Evolutionary conservation across 2,888 invertebrate genomes (phyloP), one percentile per base, ranked within the genome.

Genomic region (Apodemia zela): DNA sequence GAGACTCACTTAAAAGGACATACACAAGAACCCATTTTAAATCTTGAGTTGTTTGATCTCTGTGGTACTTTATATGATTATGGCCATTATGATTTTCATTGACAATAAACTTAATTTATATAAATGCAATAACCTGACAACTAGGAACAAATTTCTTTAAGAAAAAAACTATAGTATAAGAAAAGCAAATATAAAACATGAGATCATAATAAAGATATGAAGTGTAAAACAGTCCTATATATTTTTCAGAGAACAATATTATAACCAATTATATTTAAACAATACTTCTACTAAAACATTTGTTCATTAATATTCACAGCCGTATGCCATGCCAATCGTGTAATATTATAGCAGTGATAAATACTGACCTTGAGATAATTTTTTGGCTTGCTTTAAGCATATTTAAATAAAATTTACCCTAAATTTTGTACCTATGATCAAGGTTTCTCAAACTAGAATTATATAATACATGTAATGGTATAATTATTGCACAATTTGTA

Each of bases 171-270:
- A 60, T 35, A n/a, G 33, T 59, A 60, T 60, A 65, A 59, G 57
- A 65, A 63, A 60, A 60, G 54, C 10, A 67, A 65, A 49, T 38
- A 60, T 29, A 65, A 61, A 61, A 59, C n/a, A 51, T 60, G 47
- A 35, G 42, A 64, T 51, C 51, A 51, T 51, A 51, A 51, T 51
- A 51, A 51, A 51, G 51, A 51, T 51, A 25, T 51, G 18, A 51
- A 25, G 18, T 51, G 13, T 51, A 21, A 21, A 51, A 51, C 51
- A 51, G 51, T 51, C 21, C 18, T 51, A 51, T 18, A 13, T 21
- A 18, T 18, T 13, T 51, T 18, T 51, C 21, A 21, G 13, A 18
- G 5, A 51, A 51, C 21, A 18, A 21, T 51, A 6, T 51, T 51
- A 6, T 51, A 42, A 51, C 54, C 25, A 54, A 54, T 54, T 54